Evolutionary conservation across 1,140 invertebrate genomes (phyloP), one percentile per base, ranked within the genome.

Genomic region (Andricus grossulariae): DNA sequence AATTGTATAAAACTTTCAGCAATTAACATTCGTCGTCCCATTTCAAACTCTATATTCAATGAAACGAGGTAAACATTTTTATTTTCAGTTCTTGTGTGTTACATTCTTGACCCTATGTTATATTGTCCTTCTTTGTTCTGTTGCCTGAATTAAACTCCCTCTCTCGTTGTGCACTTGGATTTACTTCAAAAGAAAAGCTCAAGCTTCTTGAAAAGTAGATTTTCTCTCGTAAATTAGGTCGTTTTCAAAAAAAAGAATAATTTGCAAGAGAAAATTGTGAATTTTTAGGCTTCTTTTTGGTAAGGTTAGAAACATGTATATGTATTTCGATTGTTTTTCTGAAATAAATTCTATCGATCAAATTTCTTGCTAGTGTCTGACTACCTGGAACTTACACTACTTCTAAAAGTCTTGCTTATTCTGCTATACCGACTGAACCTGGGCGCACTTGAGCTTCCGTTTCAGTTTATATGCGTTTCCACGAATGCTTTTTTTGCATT

Each of bases 401-500:
- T 66, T 66, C 32, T 39, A 66, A 66, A 45, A 66, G 25, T 66
- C 60, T 66, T 66, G 60, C 60, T 66, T 66, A 66, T 66, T 66
- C 60, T 66, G 60, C 60, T 66, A 16, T 66, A 66, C 25, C 25
- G 60, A 66, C 39, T 32, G 60, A 66, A 45, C 25, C 60, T 66
- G 60, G 60, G 57, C 15, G 60, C 25, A 39, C 60, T 66, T 25
- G 60, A 66, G 60, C 60, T 66, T 66, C 60, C 60, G 60, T 66
- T 66, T 66, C 60, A 66, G 60, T 66, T 66, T 32, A 66, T 45
- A 66, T 66, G 60, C 60, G 32, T 66, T 66, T 66, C 60, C 60
- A 66, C 60, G 60, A 66, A 66, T 66, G 60, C 60, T 66, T 66
- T 66, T 57, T 66, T 66, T 66, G 60, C 60, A 66, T 66, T 39